phyloP scores from a whole-genome alignment of 2,113 vertebrate genomes.

The Cynoglossus semilaevis region DNA sequence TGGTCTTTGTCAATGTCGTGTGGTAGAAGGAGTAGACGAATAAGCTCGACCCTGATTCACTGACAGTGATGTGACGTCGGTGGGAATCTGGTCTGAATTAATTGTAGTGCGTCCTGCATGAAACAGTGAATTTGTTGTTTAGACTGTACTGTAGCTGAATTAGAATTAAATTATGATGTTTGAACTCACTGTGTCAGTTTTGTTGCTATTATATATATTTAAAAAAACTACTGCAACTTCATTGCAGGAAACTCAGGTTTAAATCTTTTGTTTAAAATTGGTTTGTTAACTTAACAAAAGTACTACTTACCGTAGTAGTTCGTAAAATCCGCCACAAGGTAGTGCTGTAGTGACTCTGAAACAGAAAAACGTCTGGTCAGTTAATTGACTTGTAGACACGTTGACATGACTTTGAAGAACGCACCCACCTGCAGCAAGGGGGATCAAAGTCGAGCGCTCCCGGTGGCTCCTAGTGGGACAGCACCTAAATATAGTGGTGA shows the following conservation, averaged over 20 bases:
- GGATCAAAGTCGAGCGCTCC: neutral
- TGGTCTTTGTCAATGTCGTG: constrained; percentile 77
- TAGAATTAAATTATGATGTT: constrained; percentile 83
- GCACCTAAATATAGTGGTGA: constrained; percentile 39
- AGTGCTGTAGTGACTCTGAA: neutral
- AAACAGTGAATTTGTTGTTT: constrained; percentile 84
- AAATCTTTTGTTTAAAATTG: too few species aligned
- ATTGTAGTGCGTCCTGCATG: constrained; percentile 90
- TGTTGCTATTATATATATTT: neutral
- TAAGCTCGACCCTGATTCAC: constrained; percentile 49
- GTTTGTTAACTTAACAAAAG: too few species aligned
- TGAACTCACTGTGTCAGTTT: constrained; percentile 13
- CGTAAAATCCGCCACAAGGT: too few species aligned
- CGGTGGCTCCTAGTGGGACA: neutral
- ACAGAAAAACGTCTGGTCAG: neutral
- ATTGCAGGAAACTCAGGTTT: too few species aligned
- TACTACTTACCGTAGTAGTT: too few species aligned
- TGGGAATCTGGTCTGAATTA: constrained; percentile 44
- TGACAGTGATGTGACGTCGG: neutral
- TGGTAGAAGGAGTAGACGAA: constrained; percentile 51
- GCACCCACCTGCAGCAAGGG: neutral
- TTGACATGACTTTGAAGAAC: neutral
- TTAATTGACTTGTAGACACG: neutral
- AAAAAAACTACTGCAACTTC: neutral
- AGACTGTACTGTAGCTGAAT: constrained; percentile 84